A percentile compares a stretch with the other conserved stretches of the same genome.
Conservation (phyloP, 2,797 vertebrate genomes). For the Remorina albescens region DNA sequence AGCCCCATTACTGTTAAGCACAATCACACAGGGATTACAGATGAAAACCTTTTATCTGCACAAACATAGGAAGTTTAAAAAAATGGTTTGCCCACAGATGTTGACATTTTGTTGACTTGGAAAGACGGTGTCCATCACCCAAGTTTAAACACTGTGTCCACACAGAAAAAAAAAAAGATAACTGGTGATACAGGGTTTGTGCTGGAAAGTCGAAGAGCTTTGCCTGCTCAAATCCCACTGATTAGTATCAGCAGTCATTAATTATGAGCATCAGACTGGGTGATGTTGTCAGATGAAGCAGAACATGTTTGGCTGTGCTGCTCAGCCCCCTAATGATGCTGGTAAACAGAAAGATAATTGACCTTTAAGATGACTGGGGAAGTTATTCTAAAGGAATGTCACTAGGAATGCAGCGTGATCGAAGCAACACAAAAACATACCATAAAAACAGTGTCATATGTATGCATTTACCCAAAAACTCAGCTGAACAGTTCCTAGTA, state of each 20-base stretch:
- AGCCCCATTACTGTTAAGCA: conserved; percentile 17
- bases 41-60: conserved; percentile 11
- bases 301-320: conserved; percentile 88
- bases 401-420: conserved; percentile 37
- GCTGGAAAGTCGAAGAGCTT: conserved; percentile 72
- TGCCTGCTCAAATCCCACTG: conserved; percentile 76
- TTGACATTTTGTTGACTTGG: neutral
- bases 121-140: neutral
- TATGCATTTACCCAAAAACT: neutral
- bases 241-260: conserved; percentile 85
- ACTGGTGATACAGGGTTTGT: conserved; percentile 47
- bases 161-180: conserved; percentile 23
- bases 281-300: conserved; percentile 87
- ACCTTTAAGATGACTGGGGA: conserved; percentile 86
- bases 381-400: conserved; percentile 80
- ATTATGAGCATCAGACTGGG: conserved; percentile 83
- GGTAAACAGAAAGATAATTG: conserved; percentile 89
- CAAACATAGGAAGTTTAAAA: conserved; percentile 24
- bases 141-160: conserved; percentile 16
- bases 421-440: conserved; percentile 37
- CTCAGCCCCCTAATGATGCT: conserved; percentile 86
- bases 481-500: neutral
- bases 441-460: neutral
- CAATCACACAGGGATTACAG: conserved; percentile 3
- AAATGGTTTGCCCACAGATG: neutral